These are phyloP conservation scores for Morelia viridis DNA, from an alignment of 2,797 vertebrate genomes.

Conservation along the genomic window DNA sequence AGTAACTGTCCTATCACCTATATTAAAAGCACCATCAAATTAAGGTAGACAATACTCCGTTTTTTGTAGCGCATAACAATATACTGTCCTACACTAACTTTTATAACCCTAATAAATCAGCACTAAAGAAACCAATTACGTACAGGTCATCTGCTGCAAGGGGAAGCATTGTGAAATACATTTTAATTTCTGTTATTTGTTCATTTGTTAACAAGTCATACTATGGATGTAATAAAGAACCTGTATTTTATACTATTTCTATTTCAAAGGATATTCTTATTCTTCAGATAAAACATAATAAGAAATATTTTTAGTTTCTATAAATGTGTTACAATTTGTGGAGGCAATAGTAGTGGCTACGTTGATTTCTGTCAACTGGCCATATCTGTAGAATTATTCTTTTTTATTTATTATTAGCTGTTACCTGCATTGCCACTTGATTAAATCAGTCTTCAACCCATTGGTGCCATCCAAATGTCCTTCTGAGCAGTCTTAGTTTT, in stretches of 20 bases:
- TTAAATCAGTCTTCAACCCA: background rate
- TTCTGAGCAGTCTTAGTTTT: background rate
- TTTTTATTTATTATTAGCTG: background rate
- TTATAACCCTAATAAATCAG: background rate
- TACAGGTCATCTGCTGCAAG: background rate
- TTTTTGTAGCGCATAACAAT: background rate
- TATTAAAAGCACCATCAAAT: background rate
- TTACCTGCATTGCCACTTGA: background rate
- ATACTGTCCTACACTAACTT: background rate
- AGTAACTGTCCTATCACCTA: background rate
- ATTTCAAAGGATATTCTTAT: slow-evolving; percentile 47
- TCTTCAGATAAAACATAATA: slow-evolving; percentile 52
- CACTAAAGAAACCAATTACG: background rate
- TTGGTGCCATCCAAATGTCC: background rate
- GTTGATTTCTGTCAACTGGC: background rate
- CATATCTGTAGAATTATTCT: background rate
- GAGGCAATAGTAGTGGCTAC: background rate
- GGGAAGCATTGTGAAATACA: slow-evolving; percentile 47
- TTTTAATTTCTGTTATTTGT: slow-evolving; percentile 46
- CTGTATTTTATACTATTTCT: slow-evolving; percentile 55
- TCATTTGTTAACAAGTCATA: slow-evolving; percentile 46
- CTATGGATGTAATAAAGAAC: slow-evolving; percentile 58
- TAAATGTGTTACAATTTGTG: background rate
- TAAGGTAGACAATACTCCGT: background rate
- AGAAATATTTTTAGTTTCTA: background rate